These are phyloP conservation scores for Aphelocoma californica DNA, from an alignment of 2,797 vertebrate species.

Conservation along the genomic window DNA sequence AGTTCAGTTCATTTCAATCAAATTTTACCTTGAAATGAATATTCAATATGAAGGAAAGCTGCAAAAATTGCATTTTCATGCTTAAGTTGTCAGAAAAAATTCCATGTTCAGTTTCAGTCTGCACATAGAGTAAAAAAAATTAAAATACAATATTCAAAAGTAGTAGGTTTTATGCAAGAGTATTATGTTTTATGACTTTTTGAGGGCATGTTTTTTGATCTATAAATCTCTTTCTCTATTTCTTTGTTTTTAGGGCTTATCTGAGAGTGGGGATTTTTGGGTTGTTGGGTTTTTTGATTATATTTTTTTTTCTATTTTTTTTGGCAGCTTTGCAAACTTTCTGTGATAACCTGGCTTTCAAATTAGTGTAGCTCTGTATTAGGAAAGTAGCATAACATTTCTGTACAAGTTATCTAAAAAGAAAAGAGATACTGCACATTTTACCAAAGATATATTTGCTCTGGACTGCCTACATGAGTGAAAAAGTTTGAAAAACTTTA, in stretches of 20 bases:
- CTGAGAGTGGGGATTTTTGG: background rate
- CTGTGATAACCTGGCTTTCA: background rate
- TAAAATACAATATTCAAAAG: background rate
- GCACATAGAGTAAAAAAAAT: background rate
- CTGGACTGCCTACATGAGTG: background rate
- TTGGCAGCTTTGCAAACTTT: background rate
- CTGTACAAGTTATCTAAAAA: background rate
- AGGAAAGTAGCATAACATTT: background rate
- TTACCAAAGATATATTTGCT: conserved; percentile 5
- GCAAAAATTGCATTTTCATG: background rate
- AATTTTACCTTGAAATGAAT: background rate
- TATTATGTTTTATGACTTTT: background rate
- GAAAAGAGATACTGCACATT: background rate
- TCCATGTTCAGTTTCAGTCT: background rate
- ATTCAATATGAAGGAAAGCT: background rate
- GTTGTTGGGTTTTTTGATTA: background rate
- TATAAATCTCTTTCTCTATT: background rate
- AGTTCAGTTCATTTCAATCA: background rate
- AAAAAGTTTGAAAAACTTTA: conserved; percentile 23
- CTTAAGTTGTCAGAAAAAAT: background rate
- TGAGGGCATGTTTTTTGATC: background rate
- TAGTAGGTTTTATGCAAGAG: background rate
- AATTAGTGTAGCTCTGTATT: background rate
- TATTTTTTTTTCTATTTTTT: background rate
- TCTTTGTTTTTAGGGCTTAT: background rate